Evolutionary conservation across 2,797 vertebrate species (phyloP).

Genomic region (Anguilla pacifica): DNA sequence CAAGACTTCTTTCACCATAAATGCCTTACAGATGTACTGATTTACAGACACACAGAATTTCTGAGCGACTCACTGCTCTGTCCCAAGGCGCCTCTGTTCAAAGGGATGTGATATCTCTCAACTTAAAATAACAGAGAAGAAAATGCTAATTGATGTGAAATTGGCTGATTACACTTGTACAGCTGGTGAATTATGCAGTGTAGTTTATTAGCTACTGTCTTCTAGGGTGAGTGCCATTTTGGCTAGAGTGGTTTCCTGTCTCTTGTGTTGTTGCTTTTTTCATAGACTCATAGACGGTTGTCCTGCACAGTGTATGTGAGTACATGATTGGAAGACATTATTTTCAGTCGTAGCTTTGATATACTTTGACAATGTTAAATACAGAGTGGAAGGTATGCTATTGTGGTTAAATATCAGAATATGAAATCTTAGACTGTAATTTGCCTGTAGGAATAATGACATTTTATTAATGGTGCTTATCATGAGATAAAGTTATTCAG

Average conservation of each 20-base stretch:
- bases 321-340: not conserved
- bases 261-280: not conserved
- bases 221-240: not conserved
- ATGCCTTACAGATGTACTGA: not conserved
- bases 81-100: not conserved
- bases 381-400: not conserved
- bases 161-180: not conserved
- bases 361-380: not conserved
- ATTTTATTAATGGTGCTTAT: no score
- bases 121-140: not conserved
- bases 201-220: not conserved
- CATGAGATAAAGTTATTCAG: no score
- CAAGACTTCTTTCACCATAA: not conserved
- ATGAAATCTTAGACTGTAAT: no score
- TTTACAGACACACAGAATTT: not conserved
- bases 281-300: no score
- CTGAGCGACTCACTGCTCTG: not conserved
- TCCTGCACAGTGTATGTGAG: no score
- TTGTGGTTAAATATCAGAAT: no score
- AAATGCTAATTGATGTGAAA: constrained; percentile 11
- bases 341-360: not conserved
- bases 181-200: not conserved
- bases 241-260: not conserved
- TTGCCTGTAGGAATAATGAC: no score
- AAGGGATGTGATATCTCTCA: not conserved